These are phyloP conservation scores for Eupithecia exiguata DNA, from an alignment of 2,888 invertebrate genomes.

Conservation along the genomic window DNA sequence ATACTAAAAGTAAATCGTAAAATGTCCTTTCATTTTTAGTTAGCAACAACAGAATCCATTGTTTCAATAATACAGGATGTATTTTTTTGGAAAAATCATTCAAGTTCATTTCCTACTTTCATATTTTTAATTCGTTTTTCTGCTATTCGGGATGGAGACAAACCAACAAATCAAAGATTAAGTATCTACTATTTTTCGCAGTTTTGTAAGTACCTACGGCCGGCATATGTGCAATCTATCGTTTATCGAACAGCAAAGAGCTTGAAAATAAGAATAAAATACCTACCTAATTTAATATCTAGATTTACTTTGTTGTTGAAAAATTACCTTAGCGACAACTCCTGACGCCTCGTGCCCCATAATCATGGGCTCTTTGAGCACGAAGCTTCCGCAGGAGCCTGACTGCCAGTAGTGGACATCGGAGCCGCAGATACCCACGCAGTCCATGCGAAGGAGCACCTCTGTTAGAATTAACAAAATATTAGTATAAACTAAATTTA, in stretches of 20 bases:
- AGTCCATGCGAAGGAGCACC: conserved; percentile 93
- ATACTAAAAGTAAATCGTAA: no score
- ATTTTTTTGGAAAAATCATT: no score
- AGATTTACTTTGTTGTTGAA: background rate
- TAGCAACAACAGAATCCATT: no score
- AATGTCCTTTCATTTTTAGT: no score
- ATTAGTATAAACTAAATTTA: background rate
- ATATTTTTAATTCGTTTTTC: no score
- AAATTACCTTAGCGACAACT: conserved; percentile 85
- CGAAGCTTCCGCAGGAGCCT: conserved; percentile 94
- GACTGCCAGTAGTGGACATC: conserved; percentile 96
- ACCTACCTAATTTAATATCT: background rate
- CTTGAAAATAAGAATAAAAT: background rate
- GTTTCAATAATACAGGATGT: no score
- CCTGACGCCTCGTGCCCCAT: conserved; percentile 97
- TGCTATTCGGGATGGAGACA: no score
- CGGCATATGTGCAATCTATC: background rate
- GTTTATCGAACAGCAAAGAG: background rate
- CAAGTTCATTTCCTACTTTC: no score
- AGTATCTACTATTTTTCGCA: no score
- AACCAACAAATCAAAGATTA: no score
- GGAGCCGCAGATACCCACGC: conserved; percentile 98
- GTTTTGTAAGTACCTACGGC: no score
- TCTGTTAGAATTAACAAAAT: conserved; percentile 80
- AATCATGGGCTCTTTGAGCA: conserved; percentile 94